Evolutionary conservation across 1,140 invertebrate species (phyloP).

Genomic region (Metopolophium dirhodum): DNA sequence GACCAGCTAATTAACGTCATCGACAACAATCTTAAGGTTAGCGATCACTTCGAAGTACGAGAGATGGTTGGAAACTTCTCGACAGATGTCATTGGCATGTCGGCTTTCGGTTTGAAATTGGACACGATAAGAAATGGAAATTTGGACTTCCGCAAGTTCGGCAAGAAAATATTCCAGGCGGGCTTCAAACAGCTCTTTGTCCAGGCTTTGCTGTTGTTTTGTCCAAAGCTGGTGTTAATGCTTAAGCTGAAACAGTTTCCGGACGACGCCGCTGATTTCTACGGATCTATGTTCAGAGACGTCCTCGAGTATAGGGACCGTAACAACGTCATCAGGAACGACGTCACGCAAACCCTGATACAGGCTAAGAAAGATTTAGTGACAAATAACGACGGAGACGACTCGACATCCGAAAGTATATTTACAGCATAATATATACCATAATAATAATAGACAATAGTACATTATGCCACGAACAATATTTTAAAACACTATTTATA

Average conservation of each 20-base stretch:
- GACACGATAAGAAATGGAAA: conserved; percentile 47
- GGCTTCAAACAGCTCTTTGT: neutral
- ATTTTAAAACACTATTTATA: neutral
- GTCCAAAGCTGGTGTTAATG: conserved; percentile 57
- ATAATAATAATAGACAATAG: too few relatives aligned
- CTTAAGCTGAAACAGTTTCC: conserved; percentile 58
- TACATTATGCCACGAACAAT: neutral
- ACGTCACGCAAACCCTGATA: conserved; percentile 61
- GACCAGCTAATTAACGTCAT: conserved; percentile 60
- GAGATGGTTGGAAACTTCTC: conserved; percentile 49
- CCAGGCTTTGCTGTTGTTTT: neutral
- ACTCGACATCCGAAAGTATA: neutral
- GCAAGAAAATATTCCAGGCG: conserved; percentile 45
- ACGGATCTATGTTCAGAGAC: conserved; percentile 59
- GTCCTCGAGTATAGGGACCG: conserved; percentile 59
- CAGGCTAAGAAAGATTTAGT: conserved; percentile 49
- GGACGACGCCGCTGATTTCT: conserved; percentile 58
- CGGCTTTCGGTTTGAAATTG: conserved; percentile 58
- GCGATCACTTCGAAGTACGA: conserved; percentile 34
- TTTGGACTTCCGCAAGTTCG: neutral
- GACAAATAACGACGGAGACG: neutral
- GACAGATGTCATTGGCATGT: conserved; percentile 59
- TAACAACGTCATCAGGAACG: conserved; percentile 58
- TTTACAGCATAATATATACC: neutral
- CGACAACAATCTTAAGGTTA: neutral